Evolutionary conservation across 2,888 invertebrate species (phyloP), one percentile per base, ranked within the genome.

Genomic region (Acanthosepion esculentum): DNA sequence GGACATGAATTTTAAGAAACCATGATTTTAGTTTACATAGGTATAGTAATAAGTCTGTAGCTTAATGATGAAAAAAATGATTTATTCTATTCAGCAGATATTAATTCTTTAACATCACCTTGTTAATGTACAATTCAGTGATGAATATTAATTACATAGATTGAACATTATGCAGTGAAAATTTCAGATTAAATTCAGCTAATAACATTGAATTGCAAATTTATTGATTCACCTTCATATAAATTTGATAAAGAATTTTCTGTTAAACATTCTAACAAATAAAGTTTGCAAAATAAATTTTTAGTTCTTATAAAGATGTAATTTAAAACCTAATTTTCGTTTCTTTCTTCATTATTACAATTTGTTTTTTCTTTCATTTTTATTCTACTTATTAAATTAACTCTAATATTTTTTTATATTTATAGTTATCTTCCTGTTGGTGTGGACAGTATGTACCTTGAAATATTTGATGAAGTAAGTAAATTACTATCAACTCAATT

Each of bases 381-480:
- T 64, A 26, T 64, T 41, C 41, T 41, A 41, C 41, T 41, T 41
- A 26, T 23, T 64, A 26, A 26, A 26, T 23, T 8, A 26, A 8
- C 7, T 8, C 4, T 64, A 5, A 26, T 64, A 8, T 64, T 64
- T 64, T 26, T 64, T 64, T 23, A 23, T 78, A 95, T 91, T 96
- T 97, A 53, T 96, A 99, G 99, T 97, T 98, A 98, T 96, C 98
- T 99, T 95, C 99, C 99, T 0, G 98, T 98, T 96, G 99, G 99
- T 93, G 98, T 99, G 29, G 98, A 98, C 97, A 98, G 98, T 26
- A 98, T 99, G 96, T 99, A 98, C 97, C 97, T 99, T 96, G 99
- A 99, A 98, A 98, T 99, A 96, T 99, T 98, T 97, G 99, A 99
- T 98, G 99, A 99, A 97, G 98, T 98, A 96, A 95, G 96, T 95